Base-by-base conservation (phyloP, 35 echinoderm and acorn worm species). In the Heliocidaris erythrogramma region DNA sequence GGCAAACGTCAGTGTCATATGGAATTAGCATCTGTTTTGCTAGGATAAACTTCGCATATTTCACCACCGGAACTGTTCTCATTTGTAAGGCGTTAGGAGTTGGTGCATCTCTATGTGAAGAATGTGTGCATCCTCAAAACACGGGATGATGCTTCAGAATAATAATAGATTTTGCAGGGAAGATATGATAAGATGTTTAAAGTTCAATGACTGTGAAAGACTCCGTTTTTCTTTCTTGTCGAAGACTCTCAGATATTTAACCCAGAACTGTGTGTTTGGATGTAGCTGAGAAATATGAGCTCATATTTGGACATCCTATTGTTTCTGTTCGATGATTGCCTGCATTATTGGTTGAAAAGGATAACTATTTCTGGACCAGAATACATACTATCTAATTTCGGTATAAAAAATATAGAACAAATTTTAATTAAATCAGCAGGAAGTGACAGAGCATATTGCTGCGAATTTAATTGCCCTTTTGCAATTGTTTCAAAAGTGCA, bases 21-120 rank as follows among this genome's bases (percentile, higher is more conserved):
- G 31, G 87, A 48, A 89, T 89, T 89, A 89, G 87, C 87, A 89
- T 89, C 87, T 89, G 87, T 89, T 89, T 89, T 48, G 47, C 87
- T 24, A 89, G 87, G 17, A 78, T 78, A 78, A 78, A 78, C 21
- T 78, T 78, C 0, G 27, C 65, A 24, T 78, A 78, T 78, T 78
- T 78, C 65, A 78, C 21, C 65, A 78, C 65, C 65, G 65, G 65
- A 78, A 78, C 65, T 78, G 18, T 78, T 78, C 65, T 78, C 65
- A 78, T 78, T 78, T 78, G 21, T 21, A 78, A 78, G 65, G 65
- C 65, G 21, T 78, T 78, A n/a, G 65, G 65, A 78, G 65, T 78
- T 78, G 65, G 18, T 78, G 65, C 65, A n/a, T 78, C 65, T 78
- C 65, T 78, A 78, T 78, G 65, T 78, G 27, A 78, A n/a, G 65